A percentile compares a stretch with the other conserved stretches of the same genome.
phyloP scores from a whole-genome alignment of 2,888 invertebrate species.

The Sthenelais limicola region DNA sequence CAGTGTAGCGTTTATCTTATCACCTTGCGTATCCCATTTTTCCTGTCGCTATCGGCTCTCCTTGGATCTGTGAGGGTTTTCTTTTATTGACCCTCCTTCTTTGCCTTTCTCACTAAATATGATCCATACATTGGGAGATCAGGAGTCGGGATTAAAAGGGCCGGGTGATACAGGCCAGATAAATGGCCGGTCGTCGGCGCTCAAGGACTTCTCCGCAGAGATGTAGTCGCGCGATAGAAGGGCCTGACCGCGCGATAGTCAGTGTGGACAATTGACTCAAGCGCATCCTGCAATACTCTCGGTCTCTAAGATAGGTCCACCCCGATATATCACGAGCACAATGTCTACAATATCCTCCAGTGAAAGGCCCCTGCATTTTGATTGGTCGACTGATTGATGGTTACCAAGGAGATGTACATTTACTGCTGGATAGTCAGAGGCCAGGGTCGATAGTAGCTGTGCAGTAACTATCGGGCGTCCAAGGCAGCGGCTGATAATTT shows the following conservation, averaged over 20 bases:
- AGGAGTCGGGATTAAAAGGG: conserved; percentile 21
- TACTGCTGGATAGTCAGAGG: not conserved
- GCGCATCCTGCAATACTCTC: not conserved
- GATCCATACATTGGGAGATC: conserved; percentile 19
- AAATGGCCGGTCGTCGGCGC: conserved; percentile 27
- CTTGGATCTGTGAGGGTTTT: too few relatives aligned
- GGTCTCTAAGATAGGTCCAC: conserved; percentile 6
- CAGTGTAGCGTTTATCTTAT: too few relatives aligned
- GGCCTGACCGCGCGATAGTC: not conserved
- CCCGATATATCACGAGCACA: conserved; percentile 8
- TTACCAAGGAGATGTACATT: conserved; percentile 2
- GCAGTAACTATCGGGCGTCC: not conserved
- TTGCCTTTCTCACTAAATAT: conserved; percentile 24
- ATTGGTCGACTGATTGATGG: conserved; percentile 30
- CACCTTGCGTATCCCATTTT: too few relatives aligned
- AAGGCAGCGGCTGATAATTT: not conserved
- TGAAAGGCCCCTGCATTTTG: conserved; percentile 11
- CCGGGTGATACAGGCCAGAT: conserved; percentile 6
- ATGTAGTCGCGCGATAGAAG: conserved; percentile 1
- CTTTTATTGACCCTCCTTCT: too few relatives aligned
- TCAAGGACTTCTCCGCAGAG: conserved; percentile 5
- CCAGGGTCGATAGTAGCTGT: not conserved
- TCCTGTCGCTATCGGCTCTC: too few relatives aligned
- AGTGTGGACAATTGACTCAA: conserved; percentile 17
- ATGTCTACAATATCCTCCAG: not conserved